Conservation (phyloP, 2,113 vertebrate species). For the Crotalus viridis region DNA sequence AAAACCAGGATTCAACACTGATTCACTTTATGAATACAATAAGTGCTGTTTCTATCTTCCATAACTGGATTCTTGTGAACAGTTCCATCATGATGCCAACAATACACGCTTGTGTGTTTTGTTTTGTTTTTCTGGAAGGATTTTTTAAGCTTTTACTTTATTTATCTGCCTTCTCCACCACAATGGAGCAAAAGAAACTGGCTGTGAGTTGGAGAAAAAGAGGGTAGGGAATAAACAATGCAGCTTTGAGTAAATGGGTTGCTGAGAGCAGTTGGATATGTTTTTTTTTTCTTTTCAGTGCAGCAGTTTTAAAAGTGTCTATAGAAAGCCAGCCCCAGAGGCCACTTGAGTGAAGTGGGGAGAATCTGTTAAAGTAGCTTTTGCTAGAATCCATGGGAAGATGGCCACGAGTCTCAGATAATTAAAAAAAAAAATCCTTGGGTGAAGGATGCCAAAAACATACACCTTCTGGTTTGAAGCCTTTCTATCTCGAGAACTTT, state of each 20-base stretch:
- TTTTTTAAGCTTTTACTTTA: neutral
- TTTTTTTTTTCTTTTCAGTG: slow-evolving; percentile 2
- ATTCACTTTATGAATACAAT: neutral
- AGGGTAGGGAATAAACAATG: neutral
- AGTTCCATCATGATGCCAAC: neutral
- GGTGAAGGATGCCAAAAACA: too few relatives aligned
- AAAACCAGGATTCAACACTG: neutral
- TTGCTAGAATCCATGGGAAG: neutral
- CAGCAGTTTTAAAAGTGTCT: slow-evolving; percentile 16
- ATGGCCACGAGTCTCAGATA: neutral
- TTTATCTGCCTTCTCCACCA: neutral
- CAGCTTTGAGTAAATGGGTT: neutral
- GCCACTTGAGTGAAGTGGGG: slow-evolving; percentile 23
- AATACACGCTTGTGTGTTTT: neutral
- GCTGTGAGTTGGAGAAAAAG: neutral
- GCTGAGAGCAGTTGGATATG: slow-evolving; percentile 10
- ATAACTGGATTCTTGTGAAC: neutral
- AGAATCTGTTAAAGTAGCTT: neutral
- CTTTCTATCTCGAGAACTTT: neutral
- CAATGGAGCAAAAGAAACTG: slow-evolving; percentile 9
- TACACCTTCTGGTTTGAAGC: neutral
- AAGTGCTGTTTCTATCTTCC: neutral
- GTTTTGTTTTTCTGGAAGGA: neutral
- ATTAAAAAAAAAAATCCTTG: neutral
- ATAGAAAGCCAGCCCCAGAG: slow-evolving; percentile 8